Conservation (phyloP, 2,113 vertebrate genomes). For the Marmota monax region DNA sequence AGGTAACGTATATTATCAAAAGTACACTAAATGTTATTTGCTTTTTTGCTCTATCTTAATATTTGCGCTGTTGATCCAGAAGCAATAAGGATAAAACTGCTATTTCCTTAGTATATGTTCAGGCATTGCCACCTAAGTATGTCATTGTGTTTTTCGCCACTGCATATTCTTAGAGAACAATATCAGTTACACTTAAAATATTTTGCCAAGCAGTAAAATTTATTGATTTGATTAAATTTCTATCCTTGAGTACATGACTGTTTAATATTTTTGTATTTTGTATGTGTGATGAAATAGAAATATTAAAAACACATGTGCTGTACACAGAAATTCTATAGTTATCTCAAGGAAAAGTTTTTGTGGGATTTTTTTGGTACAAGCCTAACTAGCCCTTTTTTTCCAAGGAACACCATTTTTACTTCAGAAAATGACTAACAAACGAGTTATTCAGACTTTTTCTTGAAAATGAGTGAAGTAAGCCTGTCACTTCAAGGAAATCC, state of each 20-base stretch:
- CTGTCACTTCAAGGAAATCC: background rate
- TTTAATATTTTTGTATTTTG: background rate
- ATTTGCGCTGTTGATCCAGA: background rate
- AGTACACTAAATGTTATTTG: background rate
- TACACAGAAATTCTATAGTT: background rate
- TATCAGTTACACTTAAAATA: background rate
- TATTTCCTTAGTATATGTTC: background rate
- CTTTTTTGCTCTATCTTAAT: background rate
- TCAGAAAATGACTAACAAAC: background rate
- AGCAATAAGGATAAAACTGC: background rate
- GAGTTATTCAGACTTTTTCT: background rate
- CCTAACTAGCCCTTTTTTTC: background rate
- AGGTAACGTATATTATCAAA: background rate
- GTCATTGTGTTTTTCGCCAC: background rate
- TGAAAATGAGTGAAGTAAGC: slow-evolving; percentile 6
- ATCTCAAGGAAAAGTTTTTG: background rate
- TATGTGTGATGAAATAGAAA: background rate
- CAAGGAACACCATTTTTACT: background rate
- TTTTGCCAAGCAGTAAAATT: background rate
- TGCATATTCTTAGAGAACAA: background rate
- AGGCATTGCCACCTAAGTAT: background rate
- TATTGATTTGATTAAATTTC: slow-evolving; percentile 12
- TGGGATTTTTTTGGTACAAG: background rate
- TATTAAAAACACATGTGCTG: background rate
- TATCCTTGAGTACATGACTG: background rate